These are phyloP conservation scores for Nasonia giraulti DNA, from an alignment of 1,140 invertebrate genomes.

Conservation along the genomic window DNA sequence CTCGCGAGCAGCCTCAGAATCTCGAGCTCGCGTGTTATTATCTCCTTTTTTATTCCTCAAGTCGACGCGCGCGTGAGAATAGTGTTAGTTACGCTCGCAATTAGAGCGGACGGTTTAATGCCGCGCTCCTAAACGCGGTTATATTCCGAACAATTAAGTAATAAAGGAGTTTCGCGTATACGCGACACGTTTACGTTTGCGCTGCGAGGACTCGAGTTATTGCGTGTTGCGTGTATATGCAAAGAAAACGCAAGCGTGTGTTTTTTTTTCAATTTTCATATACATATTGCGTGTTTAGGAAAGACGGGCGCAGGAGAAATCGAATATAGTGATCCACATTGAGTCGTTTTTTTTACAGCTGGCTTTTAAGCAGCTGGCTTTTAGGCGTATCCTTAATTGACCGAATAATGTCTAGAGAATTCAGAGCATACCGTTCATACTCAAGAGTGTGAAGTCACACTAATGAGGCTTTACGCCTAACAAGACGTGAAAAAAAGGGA, in stretches of 20 bases:
- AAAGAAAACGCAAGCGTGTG: too few species aligned
- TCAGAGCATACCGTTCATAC: not conserved
- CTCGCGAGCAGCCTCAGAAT: not conserved
- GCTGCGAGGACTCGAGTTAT: not conserved
- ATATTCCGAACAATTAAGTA: not conserved
- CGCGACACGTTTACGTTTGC: not conserved
- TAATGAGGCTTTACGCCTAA: not conserved
- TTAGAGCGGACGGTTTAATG: not conserved
- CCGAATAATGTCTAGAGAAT: not conserved
- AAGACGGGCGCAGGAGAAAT: not conserved
- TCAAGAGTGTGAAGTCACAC: not conserved
- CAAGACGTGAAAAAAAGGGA: not conserved
- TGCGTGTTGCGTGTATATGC: not conserved
- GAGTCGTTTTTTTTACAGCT: not conserved
- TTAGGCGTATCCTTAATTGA: not conserved
- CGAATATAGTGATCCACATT: not conserved
- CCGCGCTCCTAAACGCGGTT: not conserved
- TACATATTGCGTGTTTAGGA: too few species aligned
- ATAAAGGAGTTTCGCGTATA: not conserved
- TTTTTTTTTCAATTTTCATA: too few species aligned
- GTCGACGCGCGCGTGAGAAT: conserved; percentile 30
- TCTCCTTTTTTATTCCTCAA: not conserved
- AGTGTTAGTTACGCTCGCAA: not conserved
- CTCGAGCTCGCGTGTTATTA: not conserved
- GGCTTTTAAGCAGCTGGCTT: too few species aligned